These are phyloP conservation scores for Terebella lapidaria DNA, from an alignment of 2,888 invertebrate genomes.

Conservation along the genomic window DNA sequence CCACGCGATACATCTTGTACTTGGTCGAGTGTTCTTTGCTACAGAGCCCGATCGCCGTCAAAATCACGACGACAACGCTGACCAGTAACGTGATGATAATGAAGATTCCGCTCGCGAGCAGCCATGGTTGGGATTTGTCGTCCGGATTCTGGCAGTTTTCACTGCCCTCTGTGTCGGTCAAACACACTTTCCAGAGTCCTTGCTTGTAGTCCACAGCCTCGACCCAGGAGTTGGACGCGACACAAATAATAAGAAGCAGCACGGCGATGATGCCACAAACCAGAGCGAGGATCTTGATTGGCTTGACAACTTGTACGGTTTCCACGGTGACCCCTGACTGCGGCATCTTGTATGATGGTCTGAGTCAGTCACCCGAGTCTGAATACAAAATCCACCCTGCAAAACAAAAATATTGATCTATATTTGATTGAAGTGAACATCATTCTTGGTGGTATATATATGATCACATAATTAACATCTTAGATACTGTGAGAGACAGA, in stretches of 20 bases:
- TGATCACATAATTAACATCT: no score
- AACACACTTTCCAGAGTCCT: background rate
- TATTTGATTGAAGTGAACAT: no score
- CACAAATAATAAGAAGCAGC: background rate
- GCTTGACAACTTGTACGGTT: no score
- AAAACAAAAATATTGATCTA: no score
- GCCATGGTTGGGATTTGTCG: conserved; percentile 1
- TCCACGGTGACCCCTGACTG: no score
- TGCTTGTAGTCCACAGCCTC: background rate
- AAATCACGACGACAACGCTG: background rate
- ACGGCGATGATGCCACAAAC: background rate
- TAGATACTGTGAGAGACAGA: no score
- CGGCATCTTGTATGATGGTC: no score
- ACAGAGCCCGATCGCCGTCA: conserved; percentile 5
- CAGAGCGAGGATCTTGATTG: background rate
- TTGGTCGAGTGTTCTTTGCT: background rate
- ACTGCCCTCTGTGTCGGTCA: background rate
- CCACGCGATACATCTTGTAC: conserved; percentile 2
- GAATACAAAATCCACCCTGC: no score
- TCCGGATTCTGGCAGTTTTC: background rate
- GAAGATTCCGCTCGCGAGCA: conserved; percentile 2
- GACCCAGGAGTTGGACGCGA: background rate
- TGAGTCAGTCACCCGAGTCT: no score
- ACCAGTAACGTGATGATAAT: conserved; percentile 6
- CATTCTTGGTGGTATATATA: no score